Conservation (phyloP, 2,888 invertebrate genomes). For the Apotomis capreana region DNA sequence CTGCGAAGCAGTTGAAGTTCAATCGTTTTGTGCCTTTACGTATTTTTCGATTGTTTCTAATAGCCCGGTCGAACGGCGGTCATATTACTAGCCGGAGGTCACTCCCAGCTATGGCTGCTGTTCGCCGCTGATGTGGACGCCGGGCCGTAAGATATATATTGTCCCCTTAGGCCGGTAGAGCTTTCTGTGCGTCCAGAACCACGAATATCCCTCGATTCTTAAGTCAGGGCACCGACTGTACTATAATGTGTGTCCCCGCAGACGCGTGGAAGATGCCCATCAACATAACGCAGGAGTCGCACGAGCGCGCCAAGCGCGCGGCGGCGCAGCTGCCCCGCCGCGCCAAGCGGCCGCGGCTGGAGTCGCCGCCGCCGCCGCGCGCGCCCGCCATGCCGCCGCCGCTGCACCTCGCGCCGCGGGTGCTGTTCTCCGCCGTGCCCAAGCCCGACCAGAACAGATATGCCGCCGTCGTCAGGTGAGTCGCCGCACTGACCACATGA, state of each 20-base stretch:
- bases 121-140: too few species aligned
- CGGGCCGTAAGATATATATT: too few species aligned
- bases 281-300: slow-evolving; percentile 93
- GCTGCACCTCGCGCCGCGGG: slow-evolving; percentile 70
- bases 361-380: slow-evolving; percentile 53
- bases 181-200: too few species aligned
- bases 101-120: too few species aligned
- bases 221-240: too few species aligned
- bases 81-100: too few species aligned
- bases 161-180: too few species aligned
- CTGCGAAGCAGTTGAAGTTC: too few species aligned
- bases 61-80: too few species aligned
- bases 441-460: slow-evolving; percentile 60
- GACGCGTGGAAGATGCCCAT: slow-evolving; percentile 97
- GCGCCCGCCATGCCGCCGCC: slow-evolving; percentile 54
- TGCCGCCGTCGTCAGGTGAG: slow-evolving; percentile 77
- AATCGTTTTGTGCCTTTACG: too few species aligned
- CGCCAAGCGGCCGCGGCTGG: slow-evolving; percentile 83
- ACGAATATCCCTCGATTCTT: too few species aligned
- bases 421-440: slow-evolving; percentile 83
- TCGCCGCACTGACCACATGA: slow-evolving; percentile 45
- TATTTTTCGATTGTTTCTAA: too few species aligned
- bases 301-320: slow-evolving; percentile 91
- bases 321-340: slow-evolving; percentile 75
- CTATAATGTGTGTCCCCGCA: slow-evolving; percentile 60